Percentiles rank a stretch among this genome's conserved stretches.
phyloP scores from a whole-genome alignment of 2,888 invertebrate genomes.

The Drosophila hawaiiensis region DNA sequence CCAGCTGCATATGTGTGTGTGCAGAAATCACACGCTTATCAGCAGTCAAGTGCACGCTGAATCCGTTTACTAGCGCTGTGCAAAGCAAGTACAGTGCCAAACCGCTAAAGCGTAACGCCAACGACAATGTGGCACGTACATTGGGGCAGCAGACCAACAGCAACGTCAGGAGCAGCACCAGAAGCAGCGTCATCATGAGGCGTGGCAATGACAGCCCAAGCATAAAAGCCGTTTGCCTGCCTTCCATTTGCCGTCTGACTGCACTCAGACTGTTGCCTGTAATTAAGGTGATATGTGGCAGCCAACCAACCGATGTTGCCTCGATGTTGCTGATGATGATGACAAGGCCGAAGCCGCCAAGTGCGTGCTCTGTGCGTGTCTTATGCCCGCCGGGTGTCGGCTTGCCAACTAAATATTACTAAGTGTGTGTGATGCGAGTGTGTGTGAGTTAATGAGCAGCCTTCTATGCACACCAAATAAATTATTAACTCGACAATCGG shows the following conservation, averaged over 20 bases:
- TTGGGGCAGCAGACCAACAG: constrained; percentile 4
- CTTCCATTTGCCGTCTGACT: constrained; percentile 77
- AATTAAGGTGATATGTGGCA: constrained; percentile 82
- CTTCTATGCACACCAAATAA: constrained; percentile 73
- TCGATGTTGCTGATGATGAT: constrained; percentile 39
- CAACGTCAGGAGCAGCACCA: background rate
- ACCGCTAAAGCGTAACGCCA: constrained; percentile 79
- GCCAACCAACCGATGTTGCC: constrained; percentile 58
- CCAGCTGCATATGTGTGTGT: constrained; percentile 31
- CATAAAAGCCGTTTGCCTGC: constrained; percentile 78
- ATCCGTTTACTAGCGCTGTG: constrained; percentile 65
- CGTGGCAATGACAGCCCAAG: constrained; percentile 62
- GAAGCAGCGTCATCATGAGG: constrained; percentile 15
- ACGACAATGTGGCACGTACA: constrained; percentile 69
- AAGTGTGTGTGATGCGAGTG: constrained; percentile 19
- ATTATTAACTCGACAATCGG: constrained; percentile 74
- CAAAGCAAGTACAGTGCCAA: constrained; percentile 64
- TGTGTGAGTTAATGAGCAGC: constrained; percentile 75
- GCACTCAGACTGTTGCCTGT: constrained; percentile 81
- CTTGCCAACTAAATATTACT: constrained; percentile 40
- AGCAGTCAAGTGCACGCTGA: constrained; percentile 80
- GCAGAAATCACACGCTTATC: constrained; percentile 77
- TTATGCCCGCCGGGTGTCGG: constrained; percentile 17
- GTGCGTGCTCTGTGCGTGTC: constrained; percentile 65
- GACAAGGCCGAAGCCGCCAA: constrained; percentile 42